These are phyloP conservation scores for Coccyzus lansbergi DNA, from an alignment of 2,797 vertebrate genomes.

Conservation along the genomic window DNA sequence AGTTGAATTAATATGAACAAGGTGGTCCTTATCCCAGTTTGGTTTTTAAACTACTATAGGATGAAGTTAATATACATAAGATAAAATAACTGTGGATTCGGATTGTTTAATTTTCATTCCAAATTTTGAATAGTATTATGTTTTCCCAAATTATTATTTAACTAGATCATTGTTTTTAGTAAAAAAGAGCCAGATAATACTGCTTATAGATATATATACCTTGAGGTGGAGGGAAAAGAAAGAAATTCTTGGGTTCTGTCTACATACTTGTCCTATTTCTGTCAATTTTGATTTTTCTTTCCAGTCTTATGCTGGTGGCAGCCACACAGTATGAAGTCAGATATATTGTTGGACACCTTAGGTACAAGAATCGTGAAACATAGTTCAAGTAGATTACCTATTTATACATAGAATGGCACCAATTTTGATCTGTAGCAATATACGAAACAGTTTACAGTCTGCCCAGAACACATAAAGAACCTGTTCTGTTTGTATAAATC, in stretches of 20 bases:
- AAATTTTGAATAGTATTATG: not conserved
- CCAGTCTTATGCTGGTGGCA: conserved; percentile 51
- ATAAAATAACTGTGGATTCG: not conserved
- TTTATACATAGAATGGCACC: conserved; percentile 2
- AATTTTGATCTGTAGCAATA: not conserved
- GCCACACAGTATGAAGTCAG: conserved; percentile 35
- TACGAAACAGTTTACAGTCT: not conserved
- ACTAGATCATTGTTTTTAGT: not conserved
- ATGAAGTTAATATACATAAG: not conserved
- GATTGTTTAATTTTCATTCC: not conserved
- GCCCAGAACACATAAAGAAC: not conserved
- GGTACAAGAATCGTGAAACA: conserved; percentile 50
- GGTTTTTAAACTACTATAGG: not conserved
- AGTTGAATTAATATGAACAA: conserved; percentile 21
- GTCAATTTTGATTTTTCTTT: conserved; percentile 75
- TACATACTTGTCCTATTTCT: conserved; percentile 72
- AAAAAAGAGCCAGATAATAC: not conserved
- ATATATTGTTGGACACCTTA: conserved; percentile 43
- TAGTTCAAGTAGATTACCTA: conserved; percentile 37
- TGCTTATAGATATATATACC: not conserved
- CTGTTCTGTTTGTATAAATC: not conserved
- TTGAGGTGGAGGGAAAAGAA: conserved; percentile 12
- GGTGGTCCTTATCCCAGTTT: not conserved
- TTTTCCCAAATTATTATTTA: conserved; percentile 19
- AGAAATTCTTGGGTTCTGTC: conserved; percentile 51